Percentiles rank a stretch among this genome's conserved stretches.
These are phyloP conservation scores for Psophia crepitans DNA, from an alignment of 2,113 vertebrate genomes.

Conservation along the genomic window DNA sequence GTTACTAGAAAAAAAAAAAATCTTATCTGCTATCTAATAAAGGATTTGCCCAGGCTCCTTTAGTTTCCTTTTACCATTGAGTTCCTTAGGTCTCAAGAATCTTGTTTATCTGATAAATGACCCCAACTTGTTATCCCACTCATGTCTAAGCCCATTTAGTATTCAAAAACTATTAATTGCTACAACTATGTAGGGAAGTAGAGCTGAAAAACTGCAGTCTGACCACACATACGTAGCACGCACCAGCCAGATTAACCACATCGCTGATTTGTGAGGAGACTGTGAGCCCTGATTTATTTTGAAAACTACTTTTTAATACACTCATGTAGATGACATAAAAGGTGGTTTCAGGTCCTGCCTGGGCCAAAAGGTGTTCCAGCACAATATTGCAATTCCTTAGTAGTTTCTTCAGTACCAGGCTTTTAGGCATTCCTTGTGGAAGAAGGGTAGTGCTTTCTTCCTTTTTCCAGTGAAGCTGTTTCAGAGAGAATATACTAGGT, in stretches of 20 bases:
- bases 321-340: neutral
- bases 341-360: neutral
- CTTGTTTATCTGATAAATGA: neutral
- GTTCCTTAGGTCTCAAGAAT: neutral
- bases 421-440: neutral
- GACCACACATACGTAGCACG: fast-evolving
- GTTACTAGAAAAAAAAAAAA: neutral
- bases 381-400: neutral
- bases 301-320: neutral
- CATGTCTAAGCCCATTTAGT: neutral
- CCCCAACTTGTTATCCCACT: neutral
- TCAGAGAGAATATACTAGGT: neutral
- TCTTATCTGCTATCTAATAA: neutral
- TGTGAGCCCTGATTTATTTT: neutral
- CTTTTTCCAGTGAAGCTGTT: neutral
- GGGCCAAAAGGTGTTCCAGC: neutral
- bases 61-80: neutral
- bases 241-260: neutral
- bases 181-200: neutral
- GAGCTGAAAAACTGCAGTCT: neutral
- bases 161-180: neutral
- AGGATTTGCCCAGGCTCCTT: neutral
- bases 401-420: neutral
- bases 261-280: neutral
- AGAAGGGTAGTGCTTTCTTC: neutral